phyloP scores from a whole-genome alignment of 2,113 vertebrate species.

The Hystrix brachyura region DNA sequence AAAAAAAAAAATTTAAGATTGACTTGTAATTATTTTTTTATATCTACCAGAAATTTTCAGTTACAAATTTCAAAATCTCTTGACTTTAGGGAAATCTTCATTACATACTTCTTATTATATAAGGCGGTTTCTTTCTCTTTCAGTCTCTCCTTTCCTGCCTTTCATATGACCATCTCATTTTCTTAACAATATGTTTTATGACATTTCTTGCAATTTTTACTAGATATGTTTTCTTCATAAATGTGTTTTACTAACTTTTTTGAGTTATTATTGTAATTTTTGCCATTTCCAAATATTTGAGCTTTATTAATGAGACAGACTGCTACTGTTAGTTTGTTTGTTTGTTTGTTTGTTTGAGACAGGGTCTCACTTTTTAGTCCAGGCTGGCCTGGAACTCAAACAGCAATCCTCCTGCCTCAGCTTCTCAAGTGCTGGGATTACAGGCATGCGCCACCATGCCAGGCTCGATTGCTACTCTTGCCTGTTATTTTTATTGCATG shows the following conservation, averaged over 20 bases:
- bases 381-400: no score
- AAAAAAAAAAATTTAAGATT: neutral
- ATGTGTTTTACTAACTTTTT: neutral
- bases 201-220: neutral
- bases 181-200: neutral
- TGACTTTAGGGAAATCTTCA: neutral
- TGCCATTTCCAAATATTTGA: neutral
- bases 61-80: neutral
- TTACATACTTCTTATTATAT: neutral
- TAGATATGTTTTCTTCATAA: neutral
- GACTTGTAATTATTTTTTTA: neutral
- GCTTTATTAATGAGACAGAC: no score
- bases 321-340: neutral
- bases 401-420: no score
- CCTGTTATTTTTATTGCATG: neutral
- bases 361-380: no score
- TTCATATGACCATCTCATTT: neutral
- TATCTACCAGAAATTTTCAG: neutral
- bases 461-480: neutral
- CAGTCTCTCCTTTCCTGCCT: fast-evolving
- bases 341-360: no score
- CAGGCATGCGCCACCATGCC: no score
- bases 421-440: no score
- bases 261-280: neutral
- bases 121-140: neutral